Evolutionary conservation across 2,113 vertebrate species (phyloP), one percentile per base, ranked within the genome.

Genomic region (Gavia stellata): DNA sequence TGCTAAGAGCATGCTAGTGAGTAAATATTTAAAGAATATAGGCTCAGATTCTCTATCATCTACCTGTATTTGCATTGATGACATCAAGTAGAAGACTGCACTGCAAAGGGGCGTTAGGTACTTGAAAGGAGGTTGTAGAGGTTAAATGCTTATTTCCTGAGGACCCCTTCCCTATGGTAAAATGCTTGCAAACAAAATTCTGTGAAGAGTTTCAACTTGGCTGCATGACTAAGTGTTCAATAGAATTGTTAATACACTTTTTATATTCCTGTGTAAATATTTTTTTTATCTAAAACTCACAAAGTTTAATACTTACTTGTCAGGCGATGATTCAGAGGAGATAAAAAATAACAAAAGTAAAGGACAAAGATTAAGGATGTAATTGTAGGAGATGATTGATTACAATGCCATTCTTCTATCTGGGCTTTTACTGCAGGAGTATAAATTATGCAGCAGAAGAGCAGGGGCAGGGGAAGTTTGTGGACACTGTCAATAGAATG

Each of bases 211-310:
- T 98, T 96, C 70, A 75, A 74, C 68, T 92, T 80, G 58, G 38
- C 56, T 97, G 52, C 68, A 80, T 72, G 80, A 93, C 89, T 96
- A 96, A 91, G 29, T 83, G 38, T 92, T 94, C 86, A 92, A 85
- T 49, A 70, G 85, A 93, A 97, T 85, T 97, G 65, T 80, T 78
- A 96, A 95, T 86, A 90, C 29, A 67, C 40, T 85, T 97, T 92
- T 96, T 66, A 91, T 88, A 95, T 92, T 96, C 59, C 33, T 56
- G 40, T 93, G 78, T 96, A 97, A 97, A 97, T 97, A 94, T 93
- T 97, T 96, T 94, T 18, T 95, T 96, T 91, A 73, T 95, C 92
- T 96, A 93, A 97, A 96, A 58, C 56, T 92, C 65, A 88, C 42
- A 83, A 86, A 70, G 80, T 88, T 47, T 83, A 94, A 87, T 94